Evolutionary conservation across 2,113 vertebrate species (phyloP), one percentile per base, ranked within the genome.

Genomic region (Trachemys scripta): DNA sequence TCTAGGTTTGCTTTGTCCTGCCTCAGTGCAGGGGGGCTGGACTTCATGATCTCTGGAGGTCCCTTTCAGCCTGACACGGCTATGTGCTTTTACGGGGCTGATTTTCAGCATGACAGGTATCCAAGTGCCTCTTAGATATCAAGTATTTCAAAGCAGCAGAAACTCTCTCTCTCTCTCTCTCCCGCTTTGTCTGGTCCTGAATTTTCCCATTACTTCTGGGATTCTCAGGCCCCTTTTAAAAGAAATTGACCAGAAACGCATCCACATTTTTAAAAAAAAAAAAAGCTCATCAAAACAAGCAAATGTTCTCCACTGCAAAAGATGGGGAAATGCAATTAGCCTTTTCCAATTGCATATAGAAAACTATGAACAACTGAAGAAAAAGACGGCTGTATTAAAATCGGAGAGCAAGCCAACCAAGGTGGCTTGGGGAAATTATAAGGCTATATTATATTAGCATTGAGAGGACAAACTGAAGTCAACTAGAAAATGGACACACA

Each of bases 101-200:
- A 4, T 51, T 7, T 25, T 29, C 11, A 45, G 27, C 24, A 47
- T 6, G 2, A 16, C 45, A 8, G 27, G 3, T 25, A 27, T 8
- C 42, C 45, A 29, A 45, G 22, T 25, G n/a, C 22, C 38, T n/a
- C 10, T 1, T 84, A 31, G 57, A 1, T 9, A 19, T 27, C 91
- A 2, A 22, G 42, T 90, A 75, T 89, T 89, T 86, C 29, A 24
- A 47, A 81, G 80, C 86, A 79, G 81, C 2, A 1, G 47, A 4
- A 5, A 16, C 59, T 6, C 59, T 35, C 59, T 29, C 14, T 31
- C 11, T 31, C 29, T 31, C 27, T 81, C 87, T 92, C 89, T 65
- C 85, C 1, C 84, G 94, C 94, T 97, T 94, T 94, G 95, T 96
- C 94, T 94, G 82, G 80, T 78, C 84, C 94, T 96, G 96, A 97